These are phyloP conservation scores for Montipora capitata DNA, from an alignment of 92 coral and sea anemone species.

Conservation along the genomic window DNA sequence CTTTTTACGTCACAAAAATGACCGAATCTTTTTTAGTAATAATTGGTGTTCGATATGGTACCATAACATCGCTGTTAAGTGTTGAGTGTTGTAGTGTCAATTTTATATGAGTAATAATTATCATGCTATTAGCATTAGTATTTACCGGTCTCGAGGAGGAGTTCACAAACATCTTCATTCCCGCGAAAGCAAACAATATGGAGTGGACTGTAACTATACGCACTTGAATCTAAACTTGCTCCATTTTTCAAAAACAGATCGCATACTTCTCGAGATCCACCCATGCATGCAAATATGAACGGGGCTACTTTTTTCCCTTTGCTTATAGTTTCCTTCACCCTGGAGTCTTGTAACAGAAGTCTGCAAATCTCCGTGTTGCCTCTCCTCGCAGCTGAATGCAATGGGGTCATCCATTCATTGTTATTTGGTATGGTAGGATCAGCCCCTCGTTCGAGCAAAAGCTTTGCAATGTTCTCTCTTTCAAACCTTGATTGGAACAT, in stretches of 20 bases:
- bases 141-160: constrained; percentile 63
- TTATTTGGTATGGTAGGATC: constrained; percentile 38
- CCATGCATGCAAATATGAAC: constrained; percentile 58
- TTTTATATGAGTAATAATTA: no score
- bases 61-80: no score
- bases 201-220: constrained; percentile 62
- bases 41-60: no score
- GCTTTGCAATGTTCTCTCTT: constrained; percentile 33
- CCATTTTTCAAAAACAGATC: constrained; percentile 63
- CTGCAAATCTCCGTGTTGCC: constrained; percentile 51
- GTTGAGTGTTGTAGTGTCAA: no score
- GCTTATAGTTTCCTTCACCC: not conserved
- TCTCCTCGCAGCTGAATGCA: constrained; percentile 67
- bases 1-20: no score
- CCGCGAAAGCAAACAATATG: constrained; percentile 75
- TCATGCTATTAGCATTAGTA: not conserved
- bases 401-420: constrained; percentile 9
- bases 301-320: constrained; percentile 13
- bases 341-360: constrained; percentile 35
- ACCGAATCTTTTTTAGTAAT: no score
- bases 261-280: constrained; percentile 52
- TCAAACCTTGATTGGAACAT: constrained; percentile 37
- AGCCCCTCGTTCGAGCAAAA: constrained; percentile 68
- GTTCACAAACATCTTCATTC: constrained; percentile 49
- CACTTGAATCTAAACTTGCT: constrained; percentile 49